Conservation (phyloP, 2,888 invertebrate species). For the Microplitis manilae region DNA sequence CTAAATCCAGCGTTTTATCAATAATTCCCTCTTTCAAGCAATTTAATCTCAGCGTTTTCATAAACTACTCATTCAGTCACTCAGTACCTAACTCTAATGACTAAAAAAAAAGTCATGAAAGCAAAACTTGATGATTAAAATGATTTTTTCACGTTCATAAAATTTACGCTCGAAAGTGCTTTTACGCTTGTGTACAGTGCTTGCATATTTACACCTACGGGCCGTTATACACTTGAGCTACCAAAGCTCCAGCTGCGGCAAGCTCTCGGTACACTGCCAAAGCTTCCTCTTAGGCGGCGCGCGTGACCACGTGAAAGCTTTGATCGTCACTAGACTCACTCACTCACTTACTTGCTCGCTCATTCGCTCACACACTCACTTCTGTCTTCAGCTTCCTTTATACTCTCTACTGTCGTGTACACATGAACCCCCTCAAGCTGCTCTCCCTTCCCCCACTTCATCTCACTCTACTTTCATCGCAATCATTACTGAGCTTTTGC, state of each 20-base stretch:
- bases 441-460: background rate
- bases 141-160: constrained; percentile 33
- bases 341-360: background rate
- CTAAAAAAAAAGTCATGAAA: too few species aligned
- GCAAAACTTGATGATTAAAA: constrained; percentile 13
- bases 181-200: constrained; percentile 34
- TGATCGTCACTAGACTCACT: constrained; percentile 43
- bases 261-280: background rate
- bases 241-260: background rate
- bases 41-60: background rate
- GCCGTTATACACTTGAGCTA: background rate
- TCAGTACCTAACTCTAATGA: too few species aligned
- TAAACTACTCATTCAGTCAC: too few species aligned
- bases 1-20: too few species aligned
- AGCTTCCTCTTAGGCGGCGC: constrained; percentile 13
- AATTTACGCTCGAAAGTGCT: constrained; percentile 33
- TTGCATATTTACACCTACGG: constrained; percentile 46
- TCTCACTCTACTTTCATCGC: background rate
- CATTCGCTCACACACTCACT: background rate
- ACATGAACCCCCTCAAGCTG: background rate
- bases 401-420: background rate
- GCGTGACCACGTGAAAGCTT: constrained; percentile 46
- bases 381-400: background rate
- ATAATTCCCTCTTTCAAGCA: too few species aligned
- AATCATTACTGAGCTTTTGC: background rate